Base-by-base conservation (phyloP, 2,797 vertebrate genomes). In the Myioborus miniatus region DNA sequence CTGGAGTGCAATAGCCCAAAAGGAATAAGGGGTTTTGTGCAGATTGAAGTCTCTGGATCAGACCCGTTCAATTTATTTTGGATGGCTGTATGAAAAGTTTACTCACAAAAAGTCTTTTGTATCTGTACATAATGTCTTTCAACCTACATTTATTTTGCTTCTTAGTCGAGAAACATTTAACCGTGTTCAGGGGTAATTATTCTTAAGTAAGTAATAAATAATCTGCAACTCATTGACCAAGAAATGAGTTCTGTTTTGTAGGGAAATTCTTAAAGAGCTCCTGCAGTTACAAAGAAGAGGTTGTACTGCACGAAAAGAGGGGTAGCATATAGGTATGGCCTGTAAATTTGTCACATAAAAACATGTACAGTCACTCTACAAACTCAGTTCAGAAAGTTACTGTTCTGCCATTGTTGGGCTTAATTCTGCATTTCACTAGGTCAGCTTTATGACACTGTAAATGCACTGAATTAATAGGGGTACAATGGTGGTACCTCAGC, bases 161-260 rank as follows among this genome's bases (percentile, higher is more conserved):
- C 88, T 90, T 65, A 58, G 19, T 72, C 37, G 74, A 93, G 69
- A 92, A 95, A 86, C 17, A 49, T 70, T 94, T 88, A 63, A 83
- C 74, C 83, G 41, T 93, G 52, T 94, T 91, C 7, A 24, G 30
- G 30, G 34, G 63, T 93, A 93, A 92, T 86, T 96, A 88, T 92
- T 96, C 76, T 91, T 89, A 71, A 70, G 56, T 82, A 83, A 93
- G 64, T 85, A 94, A 85, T 94, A 94, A 94, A 97, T 94, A 91
- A 94, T 67, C 76, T 76, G 36, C 72, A 86, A 81, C 34, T 62
- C 49, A 64, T 69, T 91, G 89, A 91, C 72, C 65, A 82, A 94
- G 44, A 94, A 94, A 91, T 82, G 30, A 93, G 63, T 79, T 64
- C 50, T 88, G 59, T 78, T 94, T 91, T 86, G 82, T 79, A 67